phyloP scores from a whole-genome alignment of 1,140 invertebrate species.

The Papilio aristodemus region DNA sequence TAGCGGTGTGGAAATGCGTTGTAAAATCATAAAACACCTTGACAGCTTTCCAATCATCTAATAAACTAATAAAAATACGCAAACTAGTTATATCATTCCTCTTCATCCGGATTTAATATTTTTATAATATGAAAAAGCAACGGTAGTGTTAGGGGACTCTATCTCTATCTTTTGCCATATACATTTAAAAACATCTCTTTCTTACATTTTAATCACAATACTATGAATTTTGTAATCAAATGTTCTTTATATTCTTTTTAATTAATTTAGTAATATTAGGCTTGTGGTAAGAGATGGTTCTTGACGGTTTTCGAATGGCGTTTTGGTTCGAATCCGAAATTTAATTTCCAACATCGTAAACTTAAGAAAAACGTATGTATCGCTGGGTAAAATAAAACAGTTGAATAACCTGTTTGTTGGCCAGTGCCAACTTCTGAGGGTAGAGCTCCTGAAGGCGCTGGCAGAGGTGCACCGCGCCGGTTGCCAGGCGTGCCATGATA shows the following conservation, averaged over 20 bases:
- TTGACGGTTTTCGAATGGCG: too few relatives aligned
- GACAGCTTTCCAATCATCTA: neutral
- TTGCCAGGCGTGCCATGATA: slow-evolving; percentile 63
- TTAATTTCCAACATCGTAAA: neutral
- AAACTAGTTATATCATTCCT: neutral
- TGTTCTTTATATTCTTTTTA: too few relatives aligned
- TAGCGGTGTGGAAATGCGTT: neutral
- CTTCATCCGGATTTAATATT: neutral
- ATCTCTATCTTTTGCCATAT: too few relatives aligned
- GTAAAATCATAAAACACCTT: slow-evolving; percentile 1
- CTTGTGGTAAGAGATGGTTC: too few relatives aligned
- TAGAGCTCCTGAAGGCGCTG: slow-evolving; percentile 69
- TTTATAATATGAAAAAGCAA: too few relatives aligned
- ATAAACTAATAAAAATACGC: slow-evolving; percentile 1
- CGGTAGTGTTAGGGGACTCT: too few relatives aligned
- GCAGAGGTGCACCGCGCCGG: slow-evolving; percentile 62
- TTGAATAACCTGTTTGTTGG: slow-evolving; percentile 56
- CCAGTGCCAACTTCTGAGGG: slow-evolving; percentile 60
- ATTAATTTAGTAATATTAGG: too few relatives aligned
- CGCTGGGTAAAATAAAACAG: slow-evolving; percentile 22
- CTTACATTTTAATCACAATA: too few relatives aligned
- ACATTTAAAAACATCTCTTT: too few relatives aligned
- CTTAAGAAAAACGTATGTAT: slow-evolving; percentile 24
- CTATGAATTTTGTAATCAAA: too few relatives aligned
- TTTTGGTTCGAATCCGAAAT: too few relatives aligned